Evolutionary conservation across 2,888 invertebrate species (phyloP).

Genomic region (Dryadula phaetusa): DNA sequence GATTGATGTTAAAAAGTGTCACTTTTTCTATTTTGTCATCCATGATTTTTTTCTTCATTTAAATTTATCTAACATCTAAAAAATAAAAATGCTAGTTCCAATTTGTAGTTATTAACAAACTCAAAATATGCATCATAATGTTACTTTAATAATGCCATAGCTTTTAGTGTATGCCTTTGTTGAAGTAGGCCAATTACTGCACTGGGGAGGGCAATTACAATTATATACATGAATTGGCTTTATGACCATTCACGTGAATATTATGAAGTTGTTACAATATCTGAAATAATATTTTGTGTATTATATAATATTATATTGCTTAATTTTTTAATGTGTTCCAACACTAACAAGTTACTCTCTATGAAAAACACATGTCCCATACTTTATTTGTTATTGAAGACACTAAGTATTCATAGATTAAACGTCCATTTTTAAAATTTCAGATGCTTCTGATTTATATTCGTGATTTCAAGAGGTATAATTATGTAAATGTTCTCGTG

Average conservation of each 20-base stretch:
- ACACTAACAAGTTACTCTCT: too few species aligned
- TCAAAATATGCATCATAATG: constrained; percentile 5
- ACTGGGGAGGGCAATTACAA: constrained; percentile 25
- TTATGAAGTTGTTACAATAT: constrained; percentile 26
- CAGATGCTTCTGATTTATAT: neutral
- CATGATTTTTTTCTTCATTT: too few species aligned
- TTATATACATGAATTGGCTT: constrained; percentile 26
- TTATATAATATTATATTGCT: too few species aligned
- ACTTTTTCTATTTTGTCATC: too few species aligned
- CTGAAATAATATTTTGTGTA: constrained; percentile 14
- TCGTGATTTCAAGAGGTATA: neutral
- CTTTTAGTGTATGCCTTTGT: constrained; percentile 25
- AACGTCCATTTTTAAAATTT: neutral
- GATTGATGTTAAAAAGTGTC: too few species aligned
- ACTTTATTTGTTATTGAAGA: neutral
- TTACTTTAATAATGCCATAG: constrained; percentile 20
- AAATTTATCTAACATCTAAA: neutral
- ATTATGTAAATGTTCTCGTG: neutral
- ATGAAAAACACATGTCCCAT: neutral
- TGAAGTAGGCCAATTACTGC: constrained; percentile 18
- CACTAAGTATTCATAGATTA: neutral
- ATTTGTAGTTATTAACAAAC: neutral
- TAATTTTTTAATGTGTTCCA: too few species aligned
- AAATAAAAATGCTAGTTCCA: neutral
- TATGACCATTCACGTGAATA: constrained; percentile 22